phyloP scores from a whole-genome alignment of 2,797 vertebrate species.

The Borostomias antarcticus region DNA sequence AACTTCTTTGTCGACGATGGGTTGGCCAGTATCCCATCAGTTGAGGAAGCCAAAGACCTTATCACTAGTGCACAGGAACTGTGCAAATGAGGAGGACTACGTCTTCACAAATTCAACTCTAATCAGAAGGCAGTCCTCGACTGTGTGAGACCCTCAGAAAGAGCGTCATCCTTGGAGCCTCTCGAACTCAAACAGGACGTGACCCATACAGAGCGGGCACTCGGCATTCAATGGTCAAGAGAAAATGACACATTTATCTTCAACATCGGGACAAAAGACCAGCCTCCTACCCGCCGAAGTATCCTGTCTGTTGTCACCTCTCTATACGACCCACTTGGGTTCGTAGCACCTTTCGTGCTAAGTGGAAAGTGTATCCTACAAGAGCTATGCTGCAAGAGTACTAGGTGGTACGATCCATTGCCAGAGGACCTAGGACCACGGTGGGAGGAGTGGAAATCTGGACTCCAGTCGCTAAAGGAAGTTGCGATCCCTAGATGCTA shows the following conservation, averaged over 20 bases:
- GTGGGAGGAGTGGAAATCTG: slow-evolving; percentile 26
- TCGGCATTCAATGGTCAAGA: slow-evolving; percentile 35
- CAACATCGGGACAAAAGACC: too few relatives aligned
- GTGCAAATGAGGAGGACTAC: too few relatives aligned
- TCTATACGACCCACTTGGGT: slow-evolving; percentile 11
- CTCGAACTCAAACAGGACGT: neutral
- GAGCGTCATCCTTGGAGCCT: slow-evolving; percentile 10
- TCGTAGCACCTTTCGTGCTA: slow-evolving; percentile 21
- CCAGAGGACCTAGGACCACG: neutral
- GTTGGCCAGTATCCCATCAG: too few relatives aligned
- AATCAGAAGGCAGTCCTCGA: slow-evolving; percentile 12
- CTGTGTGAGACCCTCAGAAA: slow-evolving; percentile 23
- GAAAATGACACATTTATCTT: slow-evolving; percentile 27
- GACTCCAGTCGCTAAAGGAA: neutral
- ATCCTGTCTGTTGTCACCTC: slow-evolving; percentile 12
- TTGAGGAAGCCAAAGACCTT: too few relatives aligned
- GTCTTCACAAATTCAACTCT: slow-evolving; percentile 42
- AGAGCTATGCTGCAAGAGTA: slow-evolving; percentile 18
- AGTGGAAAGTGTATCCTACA: slow-evolving; percentile 30
- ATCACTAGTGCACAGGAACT: too few relatives aligned
- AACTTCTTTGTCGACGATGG: too few relatives aligned
- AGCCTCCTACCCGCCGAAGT: neutral
- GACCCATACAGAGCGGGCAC: neutral
- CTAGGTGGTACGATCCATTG: slow-evolving; percentile 20
- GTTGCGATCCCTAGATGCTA: slow-evolving; percentile 14